Evolutionary conservation across 2,113 vertebrate species (phyloP), one percentile per base, ranked within the genome.

Genomic region (Mustela lutreola): DNA sequence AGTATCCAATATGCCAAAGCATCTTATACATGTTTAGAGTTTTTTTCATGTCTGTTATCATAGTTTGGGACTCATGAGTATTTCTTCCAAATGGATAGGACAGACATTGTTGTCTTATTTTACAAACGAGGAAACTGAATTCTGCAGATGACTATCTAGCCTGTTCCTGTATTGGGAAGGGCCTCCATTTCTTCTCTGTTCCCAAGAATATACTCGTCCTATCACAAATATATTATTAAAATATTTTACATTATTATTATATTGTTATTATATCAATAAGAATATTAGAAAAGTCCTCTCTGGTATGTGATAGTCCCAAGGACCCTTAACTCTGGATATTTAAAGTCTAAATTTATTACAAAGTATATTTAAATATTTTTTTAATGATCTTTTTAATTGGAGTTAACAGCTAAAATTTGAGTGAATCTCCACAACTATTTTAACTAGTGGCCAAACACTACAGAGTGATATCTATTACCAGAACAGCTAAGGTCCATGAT

Each of bases 341-440:
- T 80, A 87, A 24, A 83, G 16, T 60, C 26, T 70, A 83, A 82
- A 63, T 88, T 39, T 78, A 84, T 88, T 83, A 82, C 26, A 71
- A 79, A 48, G 31, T 84, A 79, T 24, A 84, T 84, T 76, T 86
- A 58, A 58, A 58, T 56, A 56, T 18, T 16, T 56, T 56, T 56
- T 56, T 56, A 56, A 50, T 88, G 88, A 67, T 80, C 60, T 62
- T 81, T 93, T 45, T 63, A 75, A 73, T 45, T 70, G 76, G 63
- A 60, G n/a, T 80, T 73, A 84, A 31, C 33, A 79, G 21, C 56
- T 86, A 81, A 87, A 87, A 75, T 88, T 94, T 94, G 87, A 75
- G 26, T 5, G 33, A 67, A 8, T 85, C 50, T 62, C 7, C 5
- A 12, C 36, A 53, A 75, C 18, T 67, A 62, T 78, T 94, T 96